phyloP scores from a whole-genome alignment of 2,797 vertebrate species.

The Tauraco hartlaubi region DNA sequence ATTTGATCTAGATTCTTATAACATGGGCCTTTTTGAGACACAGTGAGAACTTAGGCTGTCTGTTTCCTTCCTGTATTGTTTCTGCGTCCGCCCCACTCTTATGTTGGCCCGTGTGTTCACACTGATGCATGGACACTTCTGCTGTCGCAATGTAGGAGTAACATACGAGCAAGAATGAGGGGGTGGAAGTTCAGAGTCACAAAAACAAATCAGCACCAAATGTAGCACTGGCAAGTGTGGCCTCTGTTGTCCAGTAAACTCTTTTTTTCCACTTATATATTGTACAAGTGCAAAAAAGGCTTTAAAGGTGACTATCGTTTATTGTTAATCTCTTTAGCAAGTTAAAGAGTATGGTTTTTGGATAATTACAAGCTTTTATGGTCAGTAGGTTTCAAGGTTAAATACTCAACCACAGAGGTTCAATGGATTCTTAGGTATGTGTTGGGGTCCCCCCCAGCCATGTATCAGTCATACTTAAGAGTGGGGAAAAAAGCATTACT shows the following conservation, averaged over 20 bases:
- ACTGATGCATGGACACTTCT: rapidly evolving
- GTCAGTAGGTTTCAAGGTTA: background rate
- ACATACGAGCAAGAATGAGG: background rate
- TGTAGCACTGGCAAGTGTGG: background rate
- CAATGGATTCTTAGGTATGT: background rate
- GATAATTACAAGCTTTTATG: background rate
- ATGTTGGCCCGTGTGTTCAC: background rate
- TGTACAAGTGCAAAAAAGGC: background rate
- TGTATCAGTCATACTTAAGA: background rate
- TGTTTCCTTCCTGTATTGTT: background rate
- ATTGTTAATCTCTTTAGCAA: background rate
- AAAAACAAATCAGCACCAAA: background rate
- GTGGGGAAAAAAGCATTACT: background rate
- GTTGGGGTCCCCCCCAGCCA: background rate
- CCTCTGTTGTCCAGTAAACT: background rate
- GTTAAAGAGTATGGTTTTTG: background rate
- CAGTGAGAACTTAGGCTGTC: background rate
- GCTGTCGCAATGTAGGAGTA: background rate
- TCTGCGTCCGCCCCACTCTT: background rate
- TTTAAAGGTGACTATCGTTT: background rate
- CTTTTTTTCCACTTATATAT: background rate
- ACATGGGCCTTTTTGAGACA: background rate
- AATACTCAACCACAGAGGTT: background rate
- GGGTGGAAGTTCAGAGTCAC: background rate
- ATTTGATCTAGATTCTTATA: background rate